These are phyloP conservation scores for Tyrannus savana DNA, from an alignment of 2,113 vertebrate species.

Conservation along the genomic window DNA sequence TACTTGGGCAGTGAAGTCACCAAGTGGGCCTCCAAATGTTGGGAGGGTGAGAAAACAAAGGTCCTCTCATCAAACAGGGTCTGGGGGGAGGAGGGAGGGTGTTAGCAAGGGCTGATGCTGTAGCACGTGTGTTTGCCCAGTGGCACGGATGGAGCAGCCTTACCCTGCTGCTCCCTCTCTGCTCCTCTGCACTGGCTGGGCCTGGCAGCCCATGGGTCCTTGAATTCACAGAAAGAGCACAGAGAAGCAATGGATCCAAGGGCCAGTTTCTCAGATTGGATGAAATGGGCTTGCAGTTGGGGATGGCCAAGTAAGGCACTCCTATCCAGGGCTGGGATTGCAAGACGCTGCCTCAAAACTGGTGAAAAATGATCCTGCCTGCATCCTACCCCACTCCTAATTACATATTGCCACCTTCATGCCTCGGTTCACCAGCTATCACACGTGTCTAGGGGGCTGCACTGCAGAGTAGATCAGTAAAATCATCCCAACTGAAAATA, in stretches of 20 bases:
- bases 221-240: neutral
- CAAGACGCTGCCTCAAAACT: neutral
- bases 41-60: neutral
- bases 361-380: neutral
- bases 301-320: neutral
- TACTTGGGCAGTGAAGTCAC: neutral
- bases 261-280: neutral
- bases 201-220: neutral
- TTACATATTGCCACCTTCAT: neutral
- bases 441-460: neutral
- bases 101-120: neutral
- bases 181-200: neutral
- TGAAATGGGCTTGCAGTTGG: neutral
- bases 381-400: neutral
- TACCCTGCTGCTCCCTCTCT: neutral
- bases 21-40: neutral
- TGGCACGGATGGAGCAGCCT: neutral
- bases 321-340: neutral
- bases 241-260: neutral
- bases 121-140: neutral
- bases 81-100: too few species aligned
- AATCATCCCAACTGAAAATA: neutral
- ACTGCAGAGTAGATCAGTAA: neutral
- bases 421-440: neutral
- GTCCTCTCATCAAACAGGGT: neutral